Percentiles rank a stretch among this genome's conserved stretches.
Evolutionary conservation across 2,797 vertebrate species (phyloP).

Genomic region (Mormyrus hasselquistii): DNA sequence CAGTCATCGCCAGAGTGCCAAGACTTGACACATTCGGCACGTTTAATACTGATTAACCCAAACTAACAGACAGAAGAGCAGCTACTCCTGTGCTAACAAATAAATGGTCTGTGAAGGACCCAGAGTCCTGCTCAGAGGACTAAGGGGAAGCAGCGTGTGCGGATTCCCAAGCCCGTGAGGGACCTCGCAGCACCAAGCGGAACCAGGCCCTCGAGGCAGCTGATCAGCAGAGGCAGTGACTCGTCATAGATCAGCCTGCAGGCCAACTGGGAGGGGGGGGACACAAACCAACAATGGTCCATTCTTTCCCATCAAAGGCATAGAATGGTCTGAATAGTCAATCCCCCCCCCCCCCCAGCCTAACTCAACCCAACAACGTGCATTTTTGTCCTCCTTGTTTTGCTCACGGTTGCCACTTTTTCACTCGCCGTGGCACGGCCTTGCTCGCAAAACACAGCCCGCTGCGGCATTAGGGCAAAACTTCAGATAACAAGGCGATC

Average conservation of each 20-base stretch:
- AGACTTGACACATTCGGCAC: neutral
- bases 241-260: conserved; percentile 52
- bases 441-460: conserved; percentile 55
- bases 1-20: neutral
- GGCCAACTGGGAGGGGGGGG: conserved; percentile 58
- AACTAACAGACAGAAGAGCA: neutral
- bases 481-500: neutral
- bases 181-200: conserved; percentile 42
- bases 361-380: conserved; percentile 47
- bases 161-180: conserved; percentile 35
- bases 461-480: conserved; percentile 58
- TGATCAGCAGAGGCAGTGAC: conserved; percentile 48
- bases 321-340: no score
- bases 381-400: conserved; percentile 54
- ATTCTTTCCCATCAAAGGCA: no score
- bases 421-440: conserved; percentile 55
- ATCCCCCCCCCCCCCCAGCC: conserved; percentile 31
- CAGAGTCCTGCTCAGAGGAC: neutral
- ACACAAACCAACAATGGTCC: conserved; percentile 56
- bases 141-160: neutral
- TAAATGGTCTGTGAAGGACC: neutral
- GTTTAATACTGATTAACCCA: neutral
- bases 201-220: conserved; percentile 46
- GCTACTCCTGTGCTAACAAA: neutral
- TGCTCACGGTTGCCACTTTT: conserved; percentile 62